phyloP scores from a whole-genome alignment of 1,140 invertebrate genomes.

The Pachypeltis micranthus region DNA sequence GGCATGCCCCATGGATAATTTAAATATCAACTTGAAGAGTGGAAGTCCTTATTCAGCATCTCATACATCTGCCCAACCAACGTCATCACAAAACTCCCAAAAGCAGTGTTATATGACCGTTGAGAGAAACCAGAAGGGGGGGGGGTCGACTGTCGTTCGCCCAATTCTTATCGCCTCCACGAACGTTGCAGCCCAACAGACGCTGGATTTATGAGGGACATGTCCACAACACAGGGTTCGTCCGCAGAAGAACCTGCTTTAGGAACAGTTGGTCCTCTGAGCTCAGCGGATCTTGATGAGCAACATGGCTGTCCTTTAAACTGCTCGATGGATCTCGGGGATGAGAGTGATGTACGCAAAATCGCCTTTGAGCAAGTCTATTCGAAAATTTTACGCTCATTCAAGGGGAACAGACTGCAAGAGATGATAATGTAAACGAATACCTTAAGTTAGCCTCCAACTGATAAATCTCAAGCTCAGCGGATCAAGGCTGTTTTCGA shows the following conservation, averaged over 20 bases:
- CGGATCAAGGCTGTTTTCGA: conserved; percentile 95
- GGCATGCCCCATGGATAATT: too few relatives aligned
- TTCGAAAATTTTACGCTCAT: conserved; percentile 76
- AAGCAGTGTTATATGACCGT: not conserved
- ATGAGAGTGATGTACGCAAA: conserved; percentile 27
- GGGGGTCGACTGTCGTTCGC: not conserved
- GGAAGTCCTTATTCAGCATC: too few relatives aligned
- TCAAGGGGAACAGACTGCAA: conserved; percentile 73
- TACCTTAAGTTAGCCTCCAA: conserved; percentile 84
- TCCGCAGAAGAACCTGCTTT: conserved; percentile 10
- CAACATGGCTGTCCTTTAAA: conserved; percentile 25
- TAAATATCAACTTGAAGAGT: too few relatives aligned
- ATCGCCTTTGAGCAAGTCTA: conserved; percentile 73
- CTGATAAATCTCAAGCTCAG: conserved; percentile 81
- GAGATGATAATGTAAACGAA: conserved; percentile 94
- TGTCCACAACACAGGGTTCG: conserved; percentile 13
- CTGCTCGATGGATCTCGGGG: conserved; percentile 28
- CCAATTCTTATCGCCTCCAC: conserved; percentile 13
- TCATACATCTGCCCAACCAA: too few relatives aligned
- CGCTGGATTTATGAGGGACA: conserved; percentile 22
- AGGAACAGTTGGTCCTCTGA: not conserved
- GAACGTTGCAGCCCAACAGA: conserved; percentile 28
- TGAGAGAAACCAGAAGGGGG: not conserved
- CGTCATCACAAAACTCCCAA: too few relatives aligned
- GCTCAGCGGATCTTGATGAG: conserved; percentile 23